Base-by-base conservation (phyloP, 2,113 vertebrate species). In the Misgurnus anguillicaudatus region DNA sequence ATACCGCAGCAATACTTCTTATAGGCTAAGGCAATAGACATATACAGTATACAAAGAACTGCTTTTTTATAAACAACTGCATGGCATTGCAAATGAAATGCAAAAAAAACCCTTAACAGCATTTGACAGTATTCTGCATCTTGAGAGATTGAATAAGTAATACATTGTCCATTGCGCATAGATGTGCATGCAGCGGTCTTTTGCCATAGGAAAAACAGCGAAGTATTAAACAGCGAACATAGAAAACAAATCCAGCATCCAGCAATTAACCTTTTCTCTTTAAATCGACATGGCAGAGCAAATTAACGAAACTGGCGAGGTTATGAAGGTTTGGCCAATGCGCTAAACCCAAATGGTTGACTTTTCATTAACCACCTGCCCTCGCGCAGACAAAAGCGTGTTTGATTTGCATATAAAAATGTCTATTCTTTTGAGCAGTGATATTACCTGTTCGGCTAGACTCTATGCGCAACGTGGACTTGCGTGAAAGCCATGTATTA, bases 111-210 rank as follows among this genome's bases (percentile, higher is more conserved):
- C 53, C 53, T 19, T 71, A 57, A 16, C 38, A 60, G 0, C 24
- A 21, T 58, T 3, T 72, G 24, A 53, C 31, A 55, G 48, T 70
- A 31, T 2, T 71, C 17, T 31, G 31, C 16, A 55, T 71, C 48
- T 55, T 17, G 48, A 51, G 45, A 36, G 7, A 69, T 36, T 51
- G 45, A 70, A 39, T 17, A 71, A 73, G 38, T 38, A 73, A 41
- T 73, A 39, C 38, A 14, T n/a, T 60, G 9, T 60, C 7, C 70
- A 60, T n/a, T 73, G 38, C 53, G 70, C 70, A 73, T 73, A 14
- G 42, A 73, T 73, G 70, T 53, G 38, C 38, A 60, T 60, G 53
- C 38, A 42, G 48, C 5, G 38, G 69, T 58, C 53, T 58, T 51
- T 39, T 57, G 53, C 53, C 36, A 60, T 53, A n/a, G 58, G 38